Evolutionary conservation across 2,797 vertebrate genomes (phyloP), one percentile per base, ranked within the genome.

Genomic region (Clamator glandarius): DNA sequence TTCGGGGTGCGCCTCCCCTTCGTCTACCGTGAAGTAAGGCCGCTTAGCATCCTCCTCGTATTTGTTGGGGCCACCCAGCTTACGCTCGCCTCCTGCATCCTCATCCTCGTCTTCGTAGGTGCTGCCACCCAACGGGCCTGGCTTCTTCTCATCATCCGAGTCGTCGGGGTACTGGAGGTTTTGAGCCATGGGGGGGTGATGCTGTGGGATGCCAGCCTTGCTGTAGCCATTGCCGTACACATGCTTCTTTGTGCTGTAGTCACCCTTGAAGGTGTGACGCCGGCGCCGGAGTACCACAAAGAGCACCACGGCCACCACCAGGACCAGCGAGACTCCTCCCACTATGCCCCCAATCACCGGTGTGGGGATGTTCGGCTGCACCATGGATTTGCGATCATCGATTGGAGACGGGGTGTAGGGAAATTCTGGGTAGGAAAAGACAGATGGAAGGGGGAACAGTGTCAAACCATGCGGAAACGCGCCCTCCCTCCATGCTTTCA

Each of bases 211-310:
- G 55, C 99, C 99, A 0, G 99, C 99, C 89, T 99, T 99, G 98
- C 98, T 99, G 98, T 99, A 99, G 84, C 99, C 99, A 4, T 99
- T 99, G 54, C 99, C 99, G 1, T 99, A 99, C 70, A 99, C 99
- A 2, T 99, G 99, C 90, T 99, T 99, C 98, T 99, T 99, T 92
- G 99, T 99, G 98, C 98, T 99, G 98, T 99, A 99, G 98, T 99
- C 99, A 8, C 99, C 99, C 97, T 99, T 99, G 98, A 99, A 99
- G 98, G 99, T 99, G 98, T 99, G 99, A 88, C 99, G 99, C 90
- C 99, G 99, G 91, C 98, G 98, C 82, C 99, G 98, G 78, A 99
- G 98, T 92, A 99, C 98, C 92, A 98, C 89, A 97, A 99, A 98
- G 88, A 99, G 98, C 93, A 99, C 98, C 61, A 98, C 97, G 63